Evolutionary conservation across 2,888 invertebrate genomes (phyloP), one percentile per base, ranked within the genome.

Genomic region (Cybosia mesomella): DNA sequence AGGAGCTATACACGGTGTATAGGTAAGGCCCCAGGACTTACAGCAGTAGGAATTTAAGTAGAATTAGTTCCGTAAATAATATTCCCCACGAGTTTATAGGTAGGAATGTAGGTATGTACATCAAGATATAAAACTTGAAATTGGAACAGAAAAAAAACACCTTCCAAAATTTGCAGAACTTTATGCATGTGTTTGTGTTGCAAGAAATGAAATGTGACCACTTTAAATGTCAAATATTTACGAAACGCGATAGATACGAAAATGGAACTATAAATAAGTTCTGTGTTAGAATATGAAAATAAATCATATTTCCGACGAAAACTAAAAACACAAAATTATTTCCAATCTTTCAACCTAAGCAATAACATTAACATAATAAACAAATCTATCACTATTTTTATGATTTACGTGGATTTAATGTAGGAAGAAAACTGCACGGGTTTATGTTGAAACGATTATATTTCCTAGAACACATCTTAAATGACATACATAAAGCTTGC

Each of bases 401-500:
- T 78, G 74, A 76, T 76, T 58, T 55, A 28, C 70, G 32, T 64
- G 58, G 67, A 73, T 76, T 76, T 73, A 73, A 76, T 72, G 55
- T 74, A 70, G 62, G 74, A 72, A 64, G 71, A 67, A 67, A 75
- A 74, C 63, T 61, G 77, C 67, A 53, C 58, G 49, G 68, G 66
- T 74, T 70, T 74, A 81, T 73, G 62, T 68, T 73, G 63, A 66
- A 70, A 67, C 64, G 71, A 79, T 81, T 81, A 81, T 77, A 77
- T 79, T 81, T 81, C 80, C 69, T 76, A 77, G 80, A 81, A 81
- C 65, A 73, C 74, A 71, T 74, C 64, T 75, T 67, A 69, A 73
- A 75, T 79, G 74, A 77, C 74, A 73, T 73, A 80, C 71, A 66
- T 72, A 72, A 79, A 79, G 75, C 64, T 62, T 77, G 74, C 75